Base-by-base conservation (phyloP, 2,888 invertebrate genomes). In the Drosophila atripex region DNA sequence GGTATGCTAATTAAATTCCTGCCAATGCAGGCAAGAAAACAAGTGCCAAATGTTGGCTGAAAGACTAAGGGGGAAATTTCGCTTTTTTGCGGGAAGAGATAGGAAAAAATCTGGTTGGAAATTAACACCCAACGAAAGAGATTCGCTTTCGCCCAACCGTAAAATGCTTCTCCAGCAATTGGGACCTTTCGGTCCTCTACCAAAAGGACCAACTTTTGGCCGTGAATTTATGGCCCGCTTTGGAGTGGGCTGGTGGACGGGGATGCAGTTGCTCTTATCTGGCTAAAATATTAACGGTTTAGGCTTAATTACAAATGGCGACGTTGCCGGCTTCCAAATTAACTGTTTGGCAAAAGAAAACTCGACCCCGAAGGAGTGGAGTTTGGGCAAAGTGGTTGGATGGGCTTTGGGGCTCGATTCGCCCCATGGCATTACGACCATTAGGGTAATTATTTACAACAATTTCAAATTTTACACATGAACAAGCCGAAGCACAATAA, bases 401-500 rank as follows among this genome's bases (percentile, higher is more conserved):
- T 32, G 46, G 16, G 28, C 28, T 28, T 28, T 28, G 8, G 28
- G 9, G 16, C 2, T 0, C 21, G 4, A 5, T 23, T 23, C 21
- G 21, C 21, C 21, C 21, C 21, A 59, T 32, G 45, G 25, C n/a
- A 43, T 43, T 21, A 21, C 64, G 50, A 61, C 86, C 88, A 87
- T 84, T 84, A 82, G 88, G 88, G 88, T 84, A 88, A 88, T 88
- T 88, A 87, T 87, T 82, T 88, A 88, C 87, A 88, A 82, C 86
- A 84, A 86, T 82, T 87, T 76, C 65, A 88, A 87, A 88, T 88
- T 87, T 80, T 88, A 80, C 87, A 84, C 83, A 84, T 84, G 85
- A 80, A 72, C 85, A 77, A 65, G 66, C 74, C n/a, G 70, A 69
- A 73, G 75, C 64, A 84, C 87, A 86, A 71, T 75, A 77, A 77